Evolutionary conservation across 2,888 invertebrate genomes (phyloP), one percentile per base, ranked within the genome.

Genomic region (Anoplius nigerrimus): DNA sequence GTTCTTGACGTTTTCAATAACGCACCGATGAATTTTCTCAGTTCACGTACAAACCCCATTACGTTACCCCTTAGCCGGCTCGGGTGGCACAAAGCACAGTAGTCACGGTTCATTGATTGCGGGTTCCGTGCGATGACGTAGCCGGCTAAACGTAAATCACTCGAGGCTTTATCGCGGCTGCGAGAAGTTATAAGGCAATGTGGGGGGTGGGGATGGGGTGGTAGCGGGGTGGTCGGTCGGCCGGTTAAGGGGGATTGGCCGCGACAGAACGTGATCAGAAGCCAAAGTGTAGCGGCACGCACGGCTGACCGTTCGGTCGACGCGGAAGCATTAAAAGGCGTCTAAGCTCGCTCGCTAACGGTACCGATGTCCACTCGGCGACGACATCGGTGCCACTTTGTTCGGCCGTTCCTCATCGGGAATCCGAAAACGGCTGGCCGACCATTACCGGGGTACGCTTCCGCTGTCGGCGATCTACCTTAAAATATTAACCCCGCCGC

Each of bases 21-120:
- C 69, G 64, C 42, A 56, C 65, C 76, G 62, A 76, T 69, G 69
- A 70, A 79, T 75, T 77, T 75, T 69, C 75, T 68, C 74, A 66
- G 69, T 79, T 75, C 79, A 75, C 79, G 79, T 79, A 70, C 64
- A 70, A 75, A 69, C 66, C 62, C 74, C 71, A 69, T 79, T 79
- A 74, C 59, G 56, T 69, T 54, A 65, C 52, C 61, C 46, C 71
- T 61, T 69, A 69, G 60, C 43, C 18, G 60, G 27, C 48, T 21
- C 48, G 34, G 21, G 42, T 53, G 53, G 61, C 48, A 62, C 57
- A 66, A 72, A 69, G 70, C 57, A 56, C 43, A 60, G 72, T 59
- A 74, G 67, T 62, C 70, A 57, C 56, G 70, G 71, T 66, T 68
- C 81, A 74, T 79, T 76, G 81, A 78, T 76, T 71, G 46, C 69